phyloP scores from a whole-genome alignment of 2,113 vertebrate genomes.

The Onychostruthus taczanowskii region DNA sequence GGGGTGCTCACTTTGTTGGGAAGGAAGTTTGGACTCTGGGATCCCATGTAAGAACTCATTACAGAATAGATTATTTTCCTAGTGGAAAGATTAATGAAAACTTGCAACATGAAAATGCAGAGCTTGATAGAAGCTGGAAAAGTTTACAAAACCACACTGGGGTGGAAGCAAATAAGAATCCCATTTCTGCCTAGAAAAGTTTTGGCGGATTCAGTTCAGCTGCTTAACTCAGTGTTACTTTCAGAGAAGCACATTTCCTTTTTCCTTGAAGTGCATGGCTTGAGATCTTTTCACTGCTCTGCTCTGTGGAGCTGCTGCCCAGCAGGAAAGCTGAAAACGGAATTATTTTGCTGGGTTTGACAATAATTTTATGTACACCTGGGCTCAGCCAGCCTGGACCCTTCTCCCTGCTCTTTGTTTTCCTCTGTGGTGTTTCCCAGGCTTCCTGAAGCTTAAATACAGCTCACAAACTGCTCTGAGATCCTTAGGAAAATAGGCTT shows the following conservation, averaged over 20 bases:
- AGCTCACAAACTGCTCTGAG: neutral
- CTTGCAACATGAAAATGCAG: neutral
- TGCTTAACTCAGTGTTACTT: neutral
- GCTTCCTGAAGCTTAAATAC: neutral
- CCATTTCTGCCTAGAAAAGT: neutral
- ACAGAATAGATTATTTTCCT: neutral
- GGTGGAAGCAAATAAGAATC: neutral
- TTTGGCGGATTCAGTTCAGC: neutral
- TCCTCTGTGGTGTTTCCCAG: neutral
- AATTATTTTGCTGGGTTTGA: neutral
- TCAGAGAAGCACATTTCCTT: neutral
- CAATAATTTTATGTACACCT: neutral
- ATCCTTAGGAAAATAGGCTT: conserved; percentile 17
- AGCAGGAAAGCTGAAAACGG: neutral
- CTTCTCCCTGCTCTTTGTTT: neutral
- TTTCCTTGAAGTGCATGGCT: neutral
- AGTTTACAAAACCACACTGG: neutral
- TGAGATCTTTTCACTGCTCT: neutral
- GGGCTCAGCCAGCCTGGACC: neutral
- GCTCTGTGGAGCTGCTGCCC: neutral
- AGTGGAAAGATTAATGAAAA: neutral
- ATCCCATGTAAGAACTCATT: accelerated
- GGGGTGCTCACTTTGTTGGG: neutral
- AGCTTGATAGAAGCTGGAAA: neutral
- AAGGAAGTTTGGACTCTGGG: neutral